Base-by-base conservation (phyloP, 2,888 invertebrate genomes). In the Aricia artaxerxes region DNA sequence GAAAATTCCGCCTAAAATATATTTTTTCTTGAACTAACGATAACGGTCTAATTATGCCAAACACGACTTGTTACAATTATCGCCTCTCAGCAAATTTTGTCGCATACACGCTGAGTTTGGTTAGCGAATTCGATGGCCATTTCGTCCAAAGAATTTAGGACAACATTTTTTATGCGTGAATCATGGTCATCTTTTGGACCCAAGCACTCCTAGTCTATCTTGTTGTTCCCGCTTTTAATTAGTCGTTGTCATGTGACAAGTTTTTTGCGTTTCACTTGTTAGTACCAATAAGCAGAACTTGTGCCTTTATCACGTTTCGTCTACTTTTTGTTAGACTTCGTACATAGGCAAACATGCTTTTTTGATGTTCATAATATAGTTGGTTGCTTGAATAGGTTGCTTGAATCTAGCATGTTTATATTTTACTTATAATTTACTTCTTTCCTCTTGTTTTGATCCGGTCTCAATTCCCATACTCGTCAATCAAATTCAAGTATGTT, bases 41-140 rank as follows among this genome's bases (percentile, higher is more conserved):
- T 2, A 24, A 24, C 35, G 35, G 16, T 69, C 6, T 38, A 9
- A 64, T 69, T 1, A 13, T 38, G 11, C 1, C 4, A 5, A 24
- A 31, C 78, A 57, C 44, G 78, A 78, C 73, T 31, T 4, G 44
- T 44, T 57, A 73, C 78, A 78, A 40, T 78, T 78, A 73, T 40
- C 73, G 4, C n/a, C 60, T 78, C 3, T 60, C 40, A 40, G 78
- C 73, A 73, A 78, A 78, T 78, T 49, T 78, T 44, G 73, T 73
- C 73, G 78, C 40, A 73, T 49, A 49, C 35, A 35, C 73, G 72
- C 57, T 72, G 73, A 73, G 57, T 72, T 73, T 73, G 44, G 57
- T 78, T 78, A 60, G 75, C 75, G 31, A 24, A 24, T 31, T 5
- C 53, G 44, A 75, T 75, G 75, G 75, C 13, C 75, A 75, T n/a